Evolutionary conservation across 2,888 invertebrate genomes (phyloP), one percentile per base, ranked within the genome.

Genomic region (Pardosa pseudoannulata): DNA sequence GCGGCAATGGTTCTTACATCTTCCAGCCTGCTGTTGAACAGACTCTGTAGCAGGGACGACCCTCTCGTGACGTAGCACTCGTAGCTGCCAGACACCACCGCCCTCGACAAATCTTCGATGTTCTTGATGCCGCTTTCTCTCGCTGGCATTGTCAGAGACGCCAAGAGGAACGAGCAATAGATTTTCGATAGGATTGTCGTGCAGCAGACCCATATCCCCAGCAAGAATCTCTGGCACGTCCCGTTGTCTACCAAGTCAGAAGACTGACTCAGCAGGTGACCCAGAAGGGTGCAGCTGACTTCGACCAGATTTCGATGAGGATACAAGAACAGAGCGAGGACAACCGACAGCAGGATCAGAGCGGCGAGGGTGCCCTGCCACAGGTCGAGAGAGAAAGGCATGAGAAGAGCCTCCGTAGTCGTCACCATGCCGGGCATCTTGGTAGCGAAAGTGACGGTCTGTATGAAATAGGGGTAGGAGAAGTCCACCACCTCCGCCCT

Each of bases 401-500:
- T 36, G 5, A 75, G n/a, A 7, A 75, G 28, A 1, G 82, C 75
- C 6, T 39, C n/a, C 9, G 16, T 50, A 23, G 46, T 75, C 32
- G 70, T 32, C 0, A 71, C 64, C 0, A 36, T 6, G n/a, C 74
- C 74, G 13, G 82, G 82, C 23, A 70, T 13, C 13, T 62, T 50
- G 0, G 75, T 75, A 6, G 64, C 75, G 28, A 82, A 82, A 1
- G 75, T 82, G 1, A 82, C 39, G n/a, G 11, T 27, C 67, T 82
- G 75, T 7, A 71, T 75, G 27, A 62, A 39, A 90, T 93, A 94
- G 11, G 89, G 88, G 64, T 87, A 83, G 39, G 88, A 89, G 90
- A 93, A 94, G 90, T 93, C 93, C 11, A 94, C 92, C 11, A 92
- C 93, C 88, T 92, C 91, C 79, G 93, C 92, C 71, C 93, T 90